Base-by-base conservation (phyloP, 1,140 invertebrate genomes). In the Euglossa dilemma region DNA sequence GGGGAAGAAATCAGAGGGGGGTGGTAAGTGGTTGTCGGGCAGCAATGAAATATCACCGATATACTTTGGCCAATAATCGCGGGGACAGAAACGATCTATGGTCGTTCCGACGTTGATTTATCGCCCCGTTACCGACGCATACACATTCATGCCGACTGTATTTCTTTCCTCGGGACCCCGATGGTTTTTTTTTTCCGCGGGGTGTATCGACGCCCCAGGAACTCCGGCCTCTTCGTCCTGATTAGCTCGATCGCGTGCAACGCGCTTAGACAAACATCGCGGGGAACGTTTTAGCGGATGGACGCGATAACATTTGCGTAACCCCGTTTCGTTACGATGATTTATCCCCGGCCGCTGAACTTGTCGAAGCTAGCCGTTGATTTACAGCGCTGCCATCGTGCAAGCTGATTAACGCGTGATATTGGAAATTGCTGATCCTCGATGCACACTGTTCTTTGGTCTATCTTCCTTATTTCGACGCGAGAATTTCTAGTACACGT, bases 1-100 rank as follows among this genome's bases (percentile, higher is more conserved):
- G 63, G 25, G 56, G 45, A 85, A 74, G 63, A 54, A 84, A 74
- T 63, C 85, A 76, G 50, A 54, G 28, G 57, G 25, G 56, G 47
- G 67, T 70, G 82, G 67, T 84, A 87, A 87, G 85, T 84, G 85
- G 72, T 84, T 83, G 86, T 87, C 86, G 83, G 61, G 67, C 70
- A 52, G 76, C 80, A 73, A 83, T 84, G 82, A 87, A 87, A 84
- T 87, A 87, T 87, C 77, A 69, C 76, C 80, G 80, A 87, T 83
- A 84, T 56, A 87, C 59, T 77, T 73, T 73, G 73, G 56, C 72
- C 77, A 87, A 87, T 87, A 87, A 87, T 87, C 85, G 86, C n/a
- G 28, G 67, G 50, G 59, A 80, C 75, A 67, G 59, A 47, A 45
- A 75, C 57, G 80, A 83, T 77, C 72, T 86, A 87, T 23, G 54